Conservation (phyloP, 1,140 invertebrate species). For the Littorina saxatilis region DNA sequence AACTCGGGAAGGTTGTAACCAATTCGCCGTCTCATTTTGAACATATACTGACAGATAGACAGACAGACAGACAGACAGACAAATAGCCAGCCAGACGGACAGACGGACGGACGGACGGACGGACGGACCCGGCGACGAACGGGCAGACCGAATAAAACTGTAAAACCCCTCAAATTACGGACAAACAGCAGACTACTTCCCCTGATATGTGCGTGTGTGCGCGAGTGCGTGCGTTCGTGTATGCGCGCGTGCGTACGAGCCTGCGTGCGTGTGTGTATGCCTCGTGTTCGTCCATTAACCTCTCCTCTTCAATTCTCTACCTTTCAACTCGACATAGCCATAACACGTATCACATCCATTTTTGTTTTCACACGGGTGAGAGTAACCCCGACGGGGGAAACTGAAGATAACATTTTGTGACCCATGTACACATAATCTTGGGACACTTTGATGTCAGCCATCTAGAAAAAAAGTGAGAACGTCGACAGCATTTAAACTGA, state of each 20-base stretch:
- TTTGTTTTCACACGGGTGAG: not conserved
- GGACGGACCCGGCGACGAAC: no score
- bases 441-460: no score
- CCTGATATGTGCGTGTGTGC: not conserved
- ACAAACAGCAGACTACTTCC: not conserved
- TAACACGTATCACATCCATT: no score
- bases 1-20: not conserved
- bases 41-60: not conserved
- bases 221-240: no score
- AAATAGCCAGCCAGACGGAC: not conserved
- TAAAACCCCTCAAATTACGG: not conserved
- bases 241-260: not conserved
- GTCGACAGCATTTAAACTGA: not conserved
- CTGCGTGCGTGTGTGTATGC: not conserved
- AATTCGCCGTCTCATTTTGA: not conserved
- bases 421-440: no score
- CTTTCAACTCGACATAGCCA: no score
- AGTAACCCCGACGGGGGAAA: no score
- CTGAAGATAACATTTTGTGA: no score
- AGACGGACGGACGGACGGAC: not conserved
- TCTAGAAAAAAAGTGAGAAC: no score
- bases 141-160: not conserved
- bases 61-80: not conserved
- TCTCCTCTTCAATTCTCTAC: no score
- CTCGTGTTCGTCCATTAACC: not conserved